Evolutionary conservation across 2,888 invertebrate species (phyloP).

Genomic region (Linnaemya vulpina): DNA sequence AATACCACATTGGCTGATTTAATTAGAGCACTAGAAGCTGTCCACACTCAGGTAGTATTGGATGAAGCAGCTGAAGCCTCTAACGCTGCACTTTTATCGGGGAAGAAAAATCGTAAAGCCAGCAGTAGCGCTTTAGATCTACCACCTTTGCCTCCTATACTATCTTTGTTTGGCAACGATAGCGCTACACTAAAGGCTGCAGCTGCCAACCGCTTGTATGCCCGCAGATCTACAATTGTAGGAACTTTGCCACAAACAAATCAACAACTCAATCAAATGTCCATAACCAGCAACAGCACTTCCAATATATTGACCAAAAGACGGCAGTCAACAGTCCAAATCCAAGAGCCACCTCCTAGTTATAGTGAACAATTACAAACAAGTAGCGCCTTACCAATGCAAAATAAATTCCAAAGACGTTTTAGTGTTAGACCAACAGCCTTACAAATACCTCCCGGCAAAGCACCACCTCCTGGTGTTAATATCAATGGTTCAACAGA

Average conservation of each 20-base stretch:
- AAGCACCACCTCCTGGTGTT: conserved; percentile 80
- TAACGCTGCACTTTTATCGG: conserved; percentile 64
- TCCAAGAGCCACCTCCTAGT: conserved; percentile 80
- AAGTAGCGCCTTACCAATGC: conserved; percentile 2
- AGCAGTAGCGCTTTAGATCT: conserved; percentile 84
- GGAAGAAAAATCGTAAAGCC: conserved; percentile 83
- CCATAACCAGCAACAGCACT: conserved; percentile 55
- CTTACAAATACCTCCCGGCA: conserved; percentile 81
- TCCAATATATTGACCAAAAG: conserved; percentile 74
- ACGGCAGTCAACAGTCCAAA: conserved; percentile 76
- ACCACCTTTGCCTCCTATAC: conserved; percentile 83
- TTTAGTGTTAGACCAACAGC: conserved; percentile 82
- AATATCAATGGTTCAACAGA: conserved; percentile 65
- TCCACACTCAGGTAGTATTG: conserved; percentile 84
- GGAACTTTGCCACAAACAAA: conserved; percentile 75
- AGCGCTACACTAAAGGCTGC: conserved; percentile 75
- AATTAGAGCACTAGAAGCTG: conserved; percentile 89
- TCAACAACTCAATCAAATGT: conserved; percentile 53
- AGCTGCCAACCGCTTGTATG: conserved; percentile 79
- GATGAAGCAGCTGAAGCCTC: conserved; percentile 77
- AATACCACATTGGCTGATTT: conserved; percentile 93
- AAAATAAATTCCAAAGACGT: conserved; percentile 80
- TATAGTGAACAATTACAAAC: conserved; percentile 77
- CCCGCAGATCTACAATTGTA: conserved; percentile 81
- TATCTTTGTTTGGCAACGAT: conserved; percentile 83